Base-by-base conservation (phyloP, 2,113 vertebrate species). In the Oncorhynchus gorbuscha region DNA sequence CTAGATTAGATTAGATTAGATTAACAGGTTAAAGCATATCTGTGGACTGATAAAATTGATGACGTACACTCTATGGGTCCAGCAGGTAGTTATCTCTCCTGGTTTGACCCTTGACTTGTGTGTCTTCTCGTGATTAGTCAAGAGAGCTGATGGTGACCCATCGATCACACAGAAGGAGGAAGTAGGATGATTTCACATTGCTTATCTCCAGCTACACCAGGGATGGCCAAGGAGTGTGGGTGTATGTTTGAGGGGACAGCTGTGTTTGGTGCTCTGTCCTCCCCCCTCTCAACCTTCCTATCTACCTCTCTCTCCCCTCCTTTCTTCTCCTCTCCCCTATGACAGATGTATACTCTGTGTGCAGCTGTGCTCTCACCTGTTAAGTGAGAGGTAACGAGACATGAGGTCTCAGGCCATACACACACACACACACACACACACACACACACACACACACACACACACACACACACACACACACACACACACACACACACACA, bases 361-460 rank as follows among this genome's bases (percentile, higher is more conserved):
- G 87, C 91, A 90, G 89, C 90, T 92, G 91, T 24, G 84, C 74
- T 76, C 82, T 90, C 91, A 91, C 91, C 90, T 92, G 89, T 89
- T 76, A 84, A 66, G 65, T 73, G 39, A 45, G 39, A 45, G 39
- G 39, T 45, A 45, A 45, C 8, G 39, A 45, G 39, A 45, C 72
- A 75, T 79, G 8, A 78, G 84, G 84, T 7, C 59, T 81, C 2
- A 66, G 35, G 35, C 35, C 64, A 30, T 13, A 66, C 26, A 30
- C 24, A 16, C 64, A 16, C 64, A 66, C 5, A 1, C 32, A 30
- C 64, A 30, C 64, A 66, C 26, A 30, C 9, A 30, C 64, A 66
- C 64, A 30, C 35, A 66, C 64, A 30, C 64, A 66, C 24, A 30
- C 22, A 66, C 64, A 30, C 64, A 66, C 6, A 16, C 64, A 66